A percentile compares a stretch with the other conserved stretches of the same genome.
Evolutionary conservation across 2,797 vertebrate species (phyloP).

Genomic region (Discoglossus pictus): DNA sequence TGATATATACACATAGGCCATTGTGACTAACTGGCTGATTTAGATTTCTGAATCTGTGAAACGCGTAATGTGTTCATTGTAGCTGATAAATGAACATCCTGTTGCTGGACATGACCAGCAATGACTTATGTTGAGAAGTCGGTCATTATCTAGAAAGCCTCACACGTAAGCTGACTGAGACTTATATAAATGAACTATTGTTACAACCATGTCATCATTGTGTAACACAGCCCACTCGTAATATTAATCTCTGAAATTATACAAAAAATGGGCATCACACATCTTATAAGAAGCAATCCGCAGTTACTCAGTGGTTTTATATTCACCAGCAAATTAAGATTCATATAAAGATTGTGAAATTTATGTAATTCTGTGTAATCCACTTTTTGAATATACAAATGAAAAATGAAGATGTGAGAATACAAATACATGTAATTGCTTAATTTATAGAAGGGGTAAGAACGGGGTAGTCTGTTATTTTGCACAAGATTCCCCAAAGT

Average conservation of each 20-base stretch:
- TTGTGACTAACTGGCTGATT: conserved; percentile 2
- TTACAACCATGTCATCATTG: conserved; percentile 24
- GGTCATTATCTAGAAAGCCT: conserved; percentile 26
- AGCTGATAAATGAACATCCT: conserved; percentile 29
- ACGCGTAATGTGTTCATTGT: conserved; percentile 6
- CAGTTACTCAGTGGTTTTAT: too few relatives aligned
- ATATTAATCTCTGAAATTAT: neutral
- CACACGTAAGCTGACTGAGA: neutral
- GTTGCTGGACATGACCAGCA: conserved; percentile 23
- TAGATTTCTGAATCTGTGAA: conserved; percentile 17
- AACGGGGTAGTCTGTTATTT: too few relatives aligned
- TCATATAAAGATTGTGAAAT: too few relatives aligned
- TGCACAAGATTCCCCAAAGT: too few relatives aligned
- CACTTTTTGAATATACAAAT: too few relatives aligned
- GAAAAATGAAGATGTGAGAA: too few relatives aligned
- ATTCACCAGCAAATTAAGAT: too few relatives aligned
- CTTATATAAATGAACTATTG: conserved; percentile 2
- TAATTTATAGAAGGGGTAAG: too few relatives aligned
- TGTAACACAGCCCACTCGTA: neutral
- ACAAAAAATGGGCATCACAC: too few relatives aligned
- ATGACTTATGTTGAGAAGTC: conserved; percentile 15
- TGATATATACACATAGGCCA: conserved; percentile 8
- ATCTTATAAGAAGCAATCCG: too few relatives aligned
- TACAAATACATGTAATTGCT: too few relatives aligned
- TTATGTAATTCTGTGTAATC: too few relatives aligned